Evolutionary conservation across 2,888 invertebrate genomes (phyloP), one percentile per base, ranked within the genome.

Genomic region (Cosmia trapezina): DNA sequence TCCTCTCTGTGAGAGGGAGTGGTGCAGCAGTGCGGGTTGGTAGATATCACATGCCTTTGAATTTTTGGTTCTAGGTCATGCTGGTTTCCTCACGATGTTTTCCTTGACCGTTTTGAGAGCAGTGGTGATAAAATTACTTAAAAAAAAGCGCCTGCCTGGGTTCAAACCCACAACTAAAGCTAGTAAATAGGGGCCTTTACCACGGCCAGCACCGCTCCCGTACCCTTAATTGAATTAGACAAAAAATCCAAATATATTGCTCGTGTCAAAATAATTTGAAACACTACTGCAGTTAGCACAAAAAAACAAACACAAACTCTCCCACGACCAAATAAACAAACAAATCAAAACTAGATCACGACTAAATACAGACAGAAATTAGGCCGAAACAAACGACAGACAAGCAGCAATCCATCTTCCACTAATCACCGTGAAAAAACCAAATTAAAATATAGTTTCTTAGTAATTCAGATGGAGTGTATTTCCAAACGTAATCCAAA

Each of bases 341-440:
- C 73, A 59, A 60, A 49, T 81, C 8, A 59, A 53, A 86, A 86
- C 78, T 78, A 78, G 78, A 75, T 4, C 51, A 78, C 9, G 22
- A 45, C 59, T 28, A 54, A 67, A 73, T n/a, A 72, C 45, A 67
- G 56, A 57, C 6, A 66, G 1, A 68, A 80, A 76, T 70, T 77
- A 78, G 73, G 22, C 11, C 28, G n/a, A 66, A 72, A 79, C 37
- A 61, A 67, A 69, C 64, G 11, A 70, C 62, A n/a, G 37, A 56
- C 63, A 66, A 68, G 47, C 70, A 68, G 47, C 70, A 22, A 79
- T 84, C 60, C 63, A 80, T 85, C 80, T 77, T 78, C n/a, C 0
- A 37, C 64, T 80, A 67, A 83, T 65, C 67, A 73, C 79, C 79
- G 80, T 83, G 76, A 76, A 86, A 86, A 85, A 85, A 85, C 45